These are phyloP conservation scores for Indicator indicator DNA, from an alignment of 2,113 vertebrate genomes.

Conservation along the genomic window DNA sequence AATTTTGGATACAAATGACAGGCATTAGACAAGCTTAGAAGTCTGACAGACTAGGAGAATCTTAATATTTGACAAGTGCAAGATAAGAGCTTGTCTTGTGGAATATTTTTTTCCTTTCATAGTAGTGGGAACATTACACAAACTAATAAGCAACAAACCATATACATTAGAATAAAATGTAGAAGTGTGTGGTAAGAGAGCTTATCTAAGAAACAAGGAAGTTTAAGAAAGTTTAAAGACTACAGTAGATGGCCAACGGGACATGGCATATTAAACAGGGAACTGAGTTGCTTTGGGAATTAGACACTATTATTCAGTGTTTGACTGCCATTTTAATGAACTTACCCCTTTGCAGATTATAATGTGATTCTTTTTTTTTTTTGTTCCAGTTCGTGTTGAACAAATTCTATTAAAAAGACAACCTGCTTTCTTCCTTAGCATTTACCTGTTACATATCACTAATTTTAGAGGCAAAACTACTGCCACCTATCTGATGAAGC, in stretches of 20 bases:
- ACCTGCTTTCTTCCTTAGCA: background rate
- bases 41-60: constrained; percentile 33
- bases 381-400: background rate
- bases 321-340: background rate
- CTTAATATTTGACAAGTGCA: constrained; percentile 45
- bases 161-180: background rate
- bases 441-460: background rate
- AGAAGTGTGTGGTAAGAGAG: background rate
- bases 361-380: background rate
- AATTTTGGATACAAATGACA: constrained; percentile 56
- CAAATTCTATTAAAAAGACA: background rate
- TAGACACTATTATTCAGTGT: background rate
- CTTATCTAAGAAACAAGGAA: background rate
- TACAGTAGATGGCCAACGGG: background rate
- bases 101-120: constrained; percentile 16
- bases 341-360: background rate
- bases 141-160: constrained; percentile 16
- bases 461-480: background rate
- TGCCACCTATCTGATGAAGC: background rate
- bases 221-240: background rate
- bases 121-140: background rate
- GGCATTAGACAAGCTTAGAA: constrained; percentile 43
- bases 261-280: background rate
- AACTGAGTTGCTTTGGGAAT: background rate
- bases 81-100: constrained; percentile 17